Conservation (phyloP, 2,113 vertebrate species). For the Anoura caudifer region DNA sequence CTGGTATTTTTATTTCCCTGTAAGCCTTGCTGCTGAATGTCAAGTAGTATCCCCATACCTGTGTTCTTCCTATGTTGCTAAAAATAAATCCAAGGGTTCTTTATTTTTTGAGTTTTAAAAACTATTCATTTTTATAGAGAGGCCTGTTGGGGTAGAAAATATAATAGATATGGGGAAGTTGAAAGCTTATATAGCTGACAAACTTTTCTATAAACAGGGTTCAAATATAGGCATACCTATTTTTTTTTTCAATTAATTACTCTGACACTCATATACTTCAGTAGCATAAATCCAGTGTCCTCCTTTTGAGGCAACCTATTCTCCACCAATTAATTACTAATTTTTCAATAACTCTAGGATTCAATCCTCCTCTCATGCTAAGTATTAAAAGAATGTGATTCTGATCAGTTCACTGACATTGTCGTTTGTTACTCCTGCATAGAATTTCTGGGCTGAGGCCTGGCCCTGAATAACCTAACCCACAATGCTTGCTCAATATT, state of each 20-base stretch:
- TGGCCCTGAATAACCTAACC: neutral
- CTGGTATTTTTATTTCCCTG: neutral
- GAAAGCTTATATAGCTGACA: constrained; percentile 20
- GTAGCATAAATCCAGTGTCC: neutral
- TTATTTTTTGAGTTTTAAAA: constrained; percentile 39
- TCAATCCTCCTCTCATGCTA: neutral
- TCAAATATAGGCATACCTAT: neutral
- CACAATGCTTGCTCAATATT: neutral
- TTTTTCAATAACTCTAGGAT: neutral
- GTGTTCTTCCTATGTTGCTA: neutral
- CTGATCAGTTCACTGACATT: neutral
- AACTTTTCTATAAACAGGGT: neutral
- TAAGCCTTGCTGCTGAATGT: constrained; percentile 16
- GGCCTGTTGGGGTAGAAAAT: neutral
- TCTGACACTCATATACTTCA: neutral
- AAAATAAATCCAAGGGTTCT: constrained; percentile 28
- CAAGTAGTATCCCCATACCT: neutral
- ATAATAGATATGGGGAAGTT: neutral
- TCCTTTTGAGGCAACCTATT: neutral
- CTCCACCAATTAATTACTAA: neutral
- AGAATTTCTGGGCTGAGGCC: neutral
- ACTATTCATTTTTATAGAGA: neutral
- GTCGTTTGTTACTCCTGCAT: neutral
- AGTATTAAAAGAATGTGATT: neutral
- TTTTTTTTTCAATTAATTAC: neutral